Evolutionary conservation across 37 sponge, comb jelly and placozoan species (phyloP).

Genomic region (Halichondria panicea): DNA sequence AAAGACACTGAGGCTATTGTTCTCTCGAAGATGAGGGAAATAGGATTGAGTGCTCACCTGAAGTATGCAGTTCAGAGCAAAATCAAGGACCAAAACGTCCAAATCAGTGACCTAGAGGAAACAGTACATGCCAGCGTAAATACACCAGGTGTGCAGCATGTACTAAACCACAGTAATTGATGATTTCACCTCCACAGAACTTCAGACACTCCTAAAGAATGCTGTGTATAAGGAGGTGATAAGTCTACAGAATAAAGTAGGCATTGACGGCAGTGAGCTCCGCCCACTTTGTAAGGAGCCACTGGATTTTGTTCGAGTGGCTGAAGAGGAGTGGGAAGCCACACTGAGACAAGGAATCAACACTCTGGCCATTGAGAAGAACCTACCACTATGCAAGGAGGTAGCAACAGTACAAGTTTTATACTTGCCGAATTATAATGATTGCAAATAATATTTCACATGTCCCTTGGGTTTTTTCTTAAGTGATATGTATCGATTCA

Average conservation of each 20-base stretch:
- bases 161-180: neutral
- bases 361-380: conserved; percentile 16
- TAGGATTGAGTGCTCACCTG: conserved; percentile 12
- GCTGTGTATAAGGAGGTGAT: conserved; percentile 33
- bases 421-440: neutral
- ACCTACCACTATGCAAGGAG: conserved; percentile 16
- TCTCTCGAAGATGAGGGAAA: neutral
- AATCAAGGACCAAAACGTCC: neutral
- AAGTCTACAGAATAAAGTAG: neutral
- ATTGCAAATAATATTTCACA: neutral
- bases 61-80: conserved; percentile 1
- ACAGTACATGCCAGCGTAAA: neutral
- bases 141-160: neutral
- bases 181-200: neutral
- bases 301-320: conserved; percentile 26
- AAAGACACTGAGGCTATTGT: conserved; percentile 5
- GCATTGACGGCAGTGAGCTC: neutral
- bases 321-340: conserved; percentile 39
- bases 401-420: neutral
- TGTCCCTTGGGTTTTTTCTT: neutral
- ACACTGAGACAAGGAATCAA: conserved; percentile 29
- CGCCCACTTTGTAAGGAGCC: conserved; percentile 26
- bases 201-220: conserved; percentile 41
- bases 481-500: neutral
- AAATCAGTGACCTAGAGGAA: neutral